Base-by-base conservation (phyloP, 2,888 invertebrate genomes). In the Pemphredon lugubris region DNA sequence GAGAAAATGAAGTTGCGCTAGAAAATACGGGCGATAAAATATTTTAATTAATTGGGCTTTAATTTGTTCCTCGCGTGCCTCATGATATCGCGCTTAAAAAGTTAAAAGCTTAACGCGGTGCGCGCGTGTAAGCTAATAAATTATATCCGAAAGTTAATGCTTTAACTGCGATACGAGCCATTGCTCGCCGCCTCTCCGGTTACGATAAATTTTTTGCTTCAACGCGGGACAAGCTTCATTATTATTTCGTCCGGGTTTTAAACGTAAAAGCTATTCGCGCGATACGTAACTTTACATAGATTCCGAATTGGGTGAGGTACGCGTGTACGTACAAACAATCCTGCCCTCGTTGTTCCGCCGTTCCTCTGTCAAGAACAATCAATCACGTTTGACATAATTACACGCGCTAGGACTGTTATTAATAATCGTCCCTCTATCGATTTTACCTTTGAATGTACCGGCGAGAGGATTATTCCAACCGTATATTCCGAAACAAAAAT, bases 81-180 rank as follows among this genome's bases (percentile, higher is more conserved):
- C 16, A 18, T 40, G 16, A 40, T 18, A 9, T 9, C 7, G 18
- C 40, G 9, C 18, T 40, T 40, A 40, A 40, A 40, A 40, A 40
- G 9, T 34, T n/a, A 34, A 34, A 9, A 34, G 34, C 34, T n/a
- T n/a, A 3, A 9, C 34, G 34, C 11, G 34, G 9, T n/a, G n/a
- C 34, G 34, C n/a, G 34, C n/a, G 3, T 9, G 34, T n/a, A 34
- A 34, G 34, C 34, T 34, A 34, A 34, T 34, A 34, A 34, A 34
- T 34, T 9, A 34, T 34, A n/a, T 34, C 34, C n/a, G n/a, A 34
- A 34, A n/a, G n/a, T 34, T 34, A 34, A 34, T n/a, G 34, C 34
- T 34, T n/a, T 30, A 30, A 30, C 30, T 30, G 30, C 30, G 30
- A 30, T 30, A 30, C 9, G 30, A 30, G 9, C 9, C 9, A 30